Percentiles rank a stretch among this genome's conserved stretches.
These are phyloP conservation scores for Drosophila bocqueti DNA, from an alignment of 1,140 invertebrate species.

Conservation along the genomic window DNA sequence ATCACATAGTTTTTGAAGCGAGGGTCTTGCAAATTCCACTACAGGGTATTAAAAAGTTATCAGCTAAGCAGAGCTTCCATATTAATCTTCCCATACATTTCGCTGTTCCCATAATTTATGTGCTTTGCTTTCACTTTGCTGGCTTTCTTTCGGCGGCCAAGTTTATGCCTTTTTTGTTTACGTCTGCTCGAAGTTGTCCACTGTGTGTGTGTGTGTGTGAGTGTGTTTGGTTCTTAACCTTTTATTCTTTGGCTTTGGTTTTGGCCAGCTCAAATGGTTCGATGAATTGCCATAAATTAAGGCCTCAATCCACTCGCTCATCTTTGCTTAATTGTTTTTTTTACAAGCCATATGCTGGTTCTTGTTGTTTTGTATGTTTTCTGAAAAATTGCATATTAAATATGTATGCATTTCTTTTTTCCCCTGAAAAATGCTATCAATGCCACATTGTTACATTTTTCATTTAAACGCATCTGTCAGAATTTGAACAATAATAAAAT, in stretches of 20 bases:
- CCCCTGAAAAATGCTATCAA: constrained; percentile 44
- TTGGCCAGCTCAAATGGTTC: constrained; percentile 39
- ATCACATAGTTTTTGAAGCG: background rate
- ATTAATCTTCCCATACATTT: constrained; percentile 12
- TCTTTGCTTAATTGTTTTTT: constrained; percentile 50
- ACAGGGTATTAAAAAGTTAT: constrained; percentile 33
- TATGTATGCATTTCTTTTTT: constrained; percentile 17
- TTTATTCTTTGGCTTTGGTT: constrained; percentile 11
- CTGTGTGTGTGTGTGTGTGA: background rate
- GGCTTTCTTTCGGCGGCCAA: constrained; percentile 33
- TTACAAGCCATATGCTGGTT: constrained; percentile 10
- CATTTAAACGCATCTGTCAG: constrained; percentile 41
- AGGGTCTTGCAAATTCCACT: background rate
- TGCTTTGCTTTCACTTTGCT: constrained; percentile 46
- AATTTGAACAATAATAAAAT: background rate
- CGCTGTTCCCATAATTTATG: constrained; percentile 52
- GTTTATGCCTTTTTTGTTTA: constrained; percentile 53
- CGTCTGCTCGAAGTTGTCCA: constrained; percentile 57
- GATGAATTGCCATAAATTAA: constrained; percentile 54
- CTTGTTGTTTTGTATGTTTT: constrained; percentile 17
- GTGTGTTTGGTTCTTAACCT: constrained; percentile 23
- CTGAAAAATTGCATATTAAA: constrained; percentile 34
- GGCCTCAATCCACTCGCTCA: constrained; percentile 21
- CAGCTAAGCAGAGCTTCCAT: background rate
- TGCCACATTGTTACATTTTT: constrained; percentile 41